Evolutionary conservation across 2,113 vertebrate genomes (phyloP).

Genomic region (Aspidoscelis tigris): DNA sequence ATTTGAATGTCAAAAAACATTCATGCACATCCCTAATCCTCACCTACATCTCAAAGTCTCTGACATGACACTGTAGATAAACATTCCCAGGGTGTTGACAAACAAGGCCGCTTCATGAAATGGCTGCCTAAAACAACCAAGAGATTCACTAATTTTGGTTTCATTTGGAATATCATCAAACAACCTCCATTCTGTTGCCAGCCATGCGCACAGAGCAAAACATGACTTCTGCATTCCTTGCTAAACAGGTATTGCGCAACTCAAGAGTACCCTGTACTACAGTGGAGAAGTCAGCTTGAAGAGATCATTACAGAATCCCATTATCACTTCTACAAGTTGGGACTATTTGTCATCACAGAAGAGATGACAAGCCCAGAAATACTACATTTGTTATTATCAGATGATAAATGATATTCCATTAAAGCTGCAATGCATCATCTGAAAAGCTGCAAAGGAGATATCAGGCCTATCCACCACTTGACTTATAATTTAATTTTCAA

Average conservation of each 20-base stretch:
- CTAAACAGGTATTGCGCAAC: constrained; percentile 74
- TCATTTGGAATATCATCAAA: constrained; percentile 12
- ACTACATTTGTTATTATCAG: constrained; percentile 92
- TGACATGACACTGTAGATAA: no score
- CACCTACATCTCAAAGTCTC: no score
- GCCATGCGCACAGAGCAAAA: neutral
- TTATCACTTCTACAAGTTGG: constrained; percentile 88
- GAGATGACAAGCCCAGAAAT: constrained; percentile 90
- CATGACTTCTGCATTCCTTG: constrained; percentile 60
- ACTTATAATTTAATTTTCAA: constrained; percentile 88
- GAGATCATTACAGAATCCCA: constrained; percentile 93
- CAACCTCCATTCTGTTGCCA: constrained; percentile 5
- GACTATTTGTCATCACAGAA: constrained; percentile 95
- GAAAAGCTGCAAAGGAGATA: constrained; percentile 82
- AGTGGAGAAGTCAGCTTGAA: constrained; percentile 77
- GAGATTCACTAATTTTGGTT: constrained; percentile 21
- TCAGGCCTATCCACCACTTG: constrained; percentile 80
- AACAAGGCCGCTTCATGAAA: no score
- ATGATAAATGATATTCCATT: constrained; percentile 93
- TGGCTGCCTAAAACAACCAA: constrained; percentile 6
- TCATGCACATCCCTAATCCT: no score
- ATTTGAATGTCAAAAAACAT: no score
- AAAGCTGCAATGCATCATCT: constrained; percentile 86
- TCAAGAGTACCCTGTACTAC: constrained; percentile 72
- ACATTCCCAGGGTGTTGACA: neutral